Evolutionary conservation across 1,140 invertebrate genomes (phyloP).

Genomic region (Ylistrum balloti): DNA sequence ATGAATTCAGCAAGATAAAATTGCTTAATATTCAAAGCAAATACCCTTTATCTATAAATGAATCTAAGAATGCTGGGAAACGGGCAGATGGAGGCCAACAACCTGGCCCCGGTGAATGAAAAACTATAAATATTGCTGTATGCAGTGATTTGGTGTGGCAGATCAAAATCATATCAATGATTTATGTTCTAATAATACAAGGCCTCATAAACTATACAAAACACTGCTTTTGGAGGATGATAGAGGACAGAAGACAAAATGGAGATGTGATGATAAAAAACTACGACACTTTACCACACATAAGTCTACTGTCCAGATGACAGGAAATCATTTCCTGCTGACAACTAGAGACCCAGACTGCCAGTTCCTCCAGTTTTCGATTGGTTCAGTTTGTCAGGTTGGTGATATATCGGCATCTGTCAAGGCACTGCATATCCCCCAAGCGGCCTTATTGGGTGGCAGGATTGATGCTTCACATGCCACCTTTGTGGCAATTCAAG

Average conservation of each 20-base stretch:
- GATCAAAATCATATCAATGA: background rate
- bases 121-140: background rate
- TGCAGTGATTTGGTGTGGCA: background rate
- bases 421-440: background rate
- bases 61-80: background rate
- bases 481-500: background rate
- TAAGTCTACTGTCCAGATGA: background rate
- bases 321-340: background rate
- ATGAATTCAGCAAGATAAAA: background rate
- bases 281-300: background rate
- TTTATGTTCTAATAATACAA: background rate
- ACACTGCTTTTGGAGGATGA: background rate
- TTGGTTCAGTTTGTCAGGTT: background rate
- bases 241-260: background rate
- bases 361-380: background rate
- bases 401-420: background rate
- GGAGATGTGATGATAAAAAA: background rate
- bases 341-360: background rate
- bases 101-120: background rate
- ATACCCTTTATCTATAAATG: background rate
- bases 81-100: background rate
- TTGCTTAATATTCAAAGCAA: background rate
- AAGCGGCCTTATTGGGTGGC: background rate
- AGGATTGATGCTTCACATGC: background rate
- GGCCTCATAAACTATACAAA: background rate